Conservation (phyloP, 1,140 invertebrate species). For the Ephestia elutella region DNA sequence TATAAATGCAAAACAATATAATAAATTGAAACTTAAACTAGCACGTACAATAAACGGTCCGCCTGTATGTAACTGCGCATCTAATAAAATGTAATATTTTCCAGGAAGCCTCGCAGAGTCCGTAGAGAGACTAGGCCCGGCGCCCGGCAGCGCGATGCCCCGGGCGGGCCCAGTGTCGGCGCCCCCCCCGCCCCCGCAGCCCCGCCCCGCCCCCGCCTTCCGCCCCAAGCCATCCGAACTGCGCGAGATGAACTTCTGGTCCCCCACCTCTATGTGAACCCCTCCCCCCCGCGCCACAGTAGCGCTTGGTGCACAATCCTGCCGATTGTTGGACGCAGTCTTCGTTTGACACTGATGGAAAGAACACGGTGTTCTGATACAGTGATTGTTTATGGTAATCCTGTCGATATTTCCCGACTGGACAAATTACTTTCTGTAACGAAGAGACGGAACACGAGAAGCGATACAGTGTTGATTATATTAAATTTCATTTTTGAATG, state of each 20-base stretch:
- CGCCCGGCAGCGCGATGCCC: constrained; percentile 47
- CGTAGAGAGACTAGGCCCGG: constrained; percentile 60
- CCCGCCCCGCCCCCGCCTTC: constrained; percentile 37
- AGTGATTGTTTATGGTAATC: too few species aligned
- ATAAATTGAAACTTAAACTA: too few species aligned
- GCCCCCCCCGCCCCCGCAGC: constrained; percentile 21
- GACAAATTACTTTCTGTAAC: background rate
- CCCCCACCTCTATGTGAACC: constrained; percentile 84
- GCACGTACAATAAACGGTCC: too few species aligned
- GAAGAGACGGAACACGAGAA: background rate
- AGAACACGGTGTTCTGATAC: too few species aligned
- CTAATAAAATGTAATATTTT: background rate
- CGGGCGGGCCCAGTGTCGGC: constrained; percentile 39
- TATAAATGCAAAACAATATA: too few species aligned
- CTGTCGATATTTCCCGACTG: background rate
- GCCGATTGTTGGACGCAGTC: too few species aligned
- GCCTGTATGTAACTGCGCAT: constrained; percentile 35
- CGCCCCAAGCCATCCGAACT: constrained; percentile 82
- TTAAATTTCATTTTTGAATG: background rate
- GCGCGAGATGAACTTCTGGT: constrained; percentile 89
- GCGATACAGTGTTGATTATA: background rate
- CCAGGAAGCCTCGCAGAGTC: constrained; percentile 54
- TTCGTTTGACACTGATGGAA: too few species aligned
- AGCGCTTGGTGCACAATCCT: too few species aligned
- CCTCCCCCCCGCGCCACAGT: too few species aligned